Base-by-base conservation (phyloP, 1,140 invertebrate species). In the Hylaeus anthracinus region DNA sequence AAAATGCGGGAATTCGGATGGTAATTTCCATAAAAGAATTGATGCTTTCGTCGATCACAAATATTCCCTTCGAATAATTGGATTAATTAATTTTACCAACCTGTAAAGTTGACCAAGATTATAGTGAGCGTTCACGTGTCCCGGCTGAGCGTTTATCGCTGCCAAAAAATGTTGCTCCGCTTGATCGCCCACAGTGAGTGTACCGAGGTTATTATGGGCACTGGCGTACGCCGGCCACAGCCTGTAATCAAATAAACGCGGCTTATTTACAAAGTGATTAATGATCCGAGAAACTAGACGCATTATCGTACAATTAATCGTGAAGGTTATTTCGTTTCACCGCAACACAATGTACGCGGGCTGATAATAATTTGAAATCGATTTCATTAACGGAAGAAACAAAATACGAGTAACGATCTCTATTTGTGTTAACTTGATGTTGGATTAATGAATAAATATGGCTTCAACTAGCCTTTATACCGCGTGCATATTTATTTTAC, bases 201-300 rank as follows among this genome's bases (percentile, higher is more conserved):
- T 97, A 14, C 97, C 97, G 48, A 98, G 94, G 93, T 98, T 98
- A 90, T 98, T 98, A 91, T 97, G 96, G 0, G 97, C 97, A 90
- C 97, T 98, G 0, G 97, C 96, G 91, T 98, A 97, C 37, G 95
- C 95, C 41, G 97, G 97, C 96, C 97, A 98, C 72, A 98, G 90
- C 90, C 97, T 98, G 91, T 63, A 94, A 94, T 71, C 72, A 85
- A 75, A 80, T 41, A 71, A 85, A 78, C 80, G 48, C 61, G 43
- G 73, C 53, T 75, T 81, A 78, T 78, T 78, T 72, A 67, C 63
- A 80, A 74, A 69, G 56, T 80, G 79, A 79, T 81, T 70, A 81
- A 81, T 58, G 58, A 77, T 70, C 39, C 26, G 43, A 77, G 53
- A 48, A 67, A 48, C 72, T 53, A 26, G 64, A 9, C 53, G 48